Conservation (phyloP, 2,797 vertebrate species). For the Rhinella marina region DNA sequence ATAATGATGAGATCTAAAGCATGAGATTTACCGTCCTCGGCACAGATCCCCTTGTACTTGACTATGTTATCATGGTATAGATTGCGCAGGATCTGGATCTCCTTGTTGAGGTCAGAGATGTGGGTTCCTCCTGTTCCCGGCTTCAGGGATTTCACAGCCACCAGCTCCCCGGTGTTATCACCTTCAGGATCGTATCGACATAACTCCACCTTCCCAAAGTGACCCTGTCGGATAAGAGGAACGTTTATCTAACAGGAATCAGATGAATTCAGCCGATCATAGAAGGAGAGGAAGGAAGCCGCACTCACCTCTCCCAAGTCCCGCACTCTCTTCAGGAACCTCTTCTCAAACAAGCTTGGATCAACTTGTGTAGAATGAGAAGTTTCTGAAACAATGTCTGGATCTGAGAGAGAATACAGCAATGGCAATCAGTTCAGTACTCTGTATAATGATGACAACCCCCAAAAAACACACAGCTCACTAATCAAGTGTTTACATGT, state of each 20-base stretch:
- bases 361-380: conserved; percentile 83
- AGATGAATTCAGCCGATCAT: too few species aligned
- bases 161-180: conserved; percentile 92
- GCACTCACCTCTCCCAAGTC: conserved; percentile 89
- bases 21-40: conserved; percentile 84
- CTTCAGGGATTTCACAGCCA: conserved; percentile 96
- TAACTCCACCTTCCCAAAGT: conserved; percentile 96
- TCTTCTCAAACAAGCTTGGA: conserved; percentile 93
- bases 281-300: neutral
- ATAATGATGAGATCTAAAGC: neutral
- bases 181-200: conserved; percentile 94
- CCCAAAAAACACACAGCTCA: too few species aligned
- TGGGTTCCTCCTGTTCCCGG: conserved; percentile 90
- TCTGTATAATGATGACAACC: neutral
- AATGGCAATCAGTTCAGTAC: neutral
- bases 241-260: too few species aligned
- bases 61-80: conserved; percentile 98
- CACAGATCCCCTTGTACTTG: conserved; percentile 97
- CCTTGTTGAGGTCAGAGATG: conserved; percentile 88
- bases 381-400: conserved; percentile 82
- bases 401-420: conserved; percentile 72
- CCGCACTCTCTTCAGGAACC: conserved; percentile 88
- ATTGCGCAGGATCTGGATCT: conserved; percentile 92
- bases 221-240: conserved; percentile 78
- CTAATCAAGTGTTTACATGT: too few species aligned